Base-by-base conservation (phyloP, 1,140 invertebrate species). In the Tetramorium simillimum region DNA sequence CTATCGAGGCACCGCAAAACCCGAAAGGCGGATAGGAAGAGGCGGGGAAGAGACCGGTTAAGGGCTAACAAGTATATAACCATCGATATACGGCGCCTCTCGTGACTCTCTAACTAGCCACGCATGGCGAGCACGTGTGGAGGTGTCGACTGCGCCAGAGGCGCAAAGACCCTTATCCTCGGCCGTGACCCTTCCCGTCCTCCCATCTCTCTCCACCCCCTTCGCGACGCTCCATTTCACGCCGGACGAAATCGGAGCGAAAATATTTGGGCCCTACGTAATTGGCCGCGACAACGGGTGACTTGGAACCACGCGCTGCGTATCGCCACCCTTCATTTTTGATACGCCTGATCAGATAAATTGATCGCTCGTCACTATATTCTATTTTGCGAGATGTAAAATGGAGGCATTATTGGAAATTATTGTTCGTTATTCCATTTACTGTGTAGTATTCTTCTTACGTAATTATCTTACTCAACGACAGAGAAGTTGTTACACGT, bases 121-220 rank as follows among this genome's bases (percentile, higher is more conserved):
- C 94, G 95, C 93, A 94, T 95, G 95, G 94, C 89, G 89, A 92
- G 91, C 95, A 95, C 95, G 94, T 95, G 94, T 95, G 90, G 92
- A 95, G 93, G 93, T 94, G 94, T 94, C 94, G 93, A 94, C 89
- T 92, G 88, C 84, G 85, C 86, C 88, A 73, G 63, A 60, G 70
- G 53, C 81, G 86, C 70, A 89, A 89, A 78, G 88, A 92, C 90
- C 89, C 91, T 92, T 90, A 88, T 87, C 77, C 77, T 63, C 81
- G 51, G 67, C 82, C 85, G 60, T 87, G 88, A 91, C 78, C 70
- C 73, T 88, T 78, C 72, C 53, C 28, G 73, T 43, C 69, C 58
- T 72, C n/a, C 65, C 24, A 37, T 73, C 60, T 76, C 60, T 76
- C 46, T 60, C 73, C 51, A 24, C 28, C 70, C 53, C 33, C 37